Evolutionary conservation across 2,888 invertebrate species (phyloP), one percentile per base, ranked within the genome.

Genomic region (Hirtodrosophila alboralis): DNA sequence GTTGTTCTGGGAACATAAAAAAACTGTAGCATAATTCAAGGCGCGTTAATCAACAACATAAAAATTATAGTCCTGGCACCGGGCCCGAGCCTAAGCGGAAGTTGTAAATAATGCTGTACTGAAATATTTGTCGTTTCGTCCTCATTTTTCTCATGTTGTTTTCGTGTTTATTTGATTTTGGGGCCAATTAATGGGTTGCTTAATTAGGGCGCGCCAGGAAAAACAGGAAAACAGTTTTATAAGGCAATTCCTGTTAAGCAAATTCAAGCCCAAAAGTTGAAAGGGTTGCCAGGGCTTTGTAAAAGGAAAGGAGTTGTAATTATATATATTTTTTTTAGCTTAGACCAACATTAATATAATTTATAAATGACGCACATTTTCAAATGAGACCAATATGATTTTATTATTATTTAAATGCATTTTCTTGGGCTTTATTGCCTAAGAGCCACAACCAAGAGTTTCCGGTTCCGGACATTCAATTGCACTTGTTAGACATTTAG

Each of bases 1-100:
- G 5, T 23, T 21, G 33, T 36, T 56, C 9, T 38, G 52, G 28
- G 9, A 38, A 14, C 28, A 40, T 43, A 18, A 12, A 40, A 53
- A 59, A 57, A 53, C n/a, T 63, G 60, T 63, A 59, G 80, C 80
- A 79, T 84, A 86, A 52, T 76, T 72, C 47, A 40, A 67, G 67
- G 86, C 76, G 80, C 59, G 56, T 61, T 68, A 64, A 64, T 41
- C 54, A 74, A 57, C 61, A 61, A 72, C 7, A 53, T n/a, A n/a
- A n/a, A 26, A 52, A 27, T 14, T 33, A 52, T 27, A 36, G 16
- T 40, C 9, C 27, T 33, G 13, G 27, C 27, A 18, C 18, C 5
- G 33, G 44, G n/a, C 3, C 28, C 18, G 8, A 2, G 16, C n/a
- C n/a, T n/a, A 9, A 27, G 13, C 36, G 60, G 65, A 52, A 57